Conservation (phyloP, 2,888 invertebrate species). For the Melinopterus prodromus region DNA sequence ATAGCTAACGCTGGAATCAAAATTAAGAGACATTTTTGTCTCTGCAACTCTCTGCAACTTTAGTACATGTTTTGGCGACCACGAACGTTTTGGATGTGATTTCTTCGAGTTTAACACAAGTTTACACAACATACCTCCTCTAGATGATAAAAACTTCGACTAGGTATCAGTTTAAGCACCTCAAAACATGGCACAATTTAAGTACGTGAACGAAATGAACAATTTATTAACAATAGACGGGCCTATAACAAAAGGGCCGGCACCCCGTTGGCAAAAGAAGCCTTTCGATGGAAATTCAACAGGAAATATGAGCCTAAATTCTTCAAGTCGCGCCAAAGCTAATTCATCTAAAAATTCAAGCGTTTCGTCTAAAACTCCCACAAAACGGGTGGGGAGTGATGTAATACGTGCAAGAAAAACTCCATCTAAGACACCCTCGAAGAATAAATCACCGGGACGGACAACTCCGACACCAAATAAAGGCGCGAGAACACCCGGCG, state of each 20-base stretch:
- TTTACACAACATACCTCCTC: neutral
- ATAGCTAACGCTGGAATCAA: too few species aligned
- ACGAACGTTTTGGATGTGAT: neutral
- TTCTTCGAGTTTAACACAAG: neutral
- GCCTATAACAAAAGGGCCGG: slow-evolving; percentile 78
- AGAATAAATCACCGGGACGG: slow-evolving; percentile 71
- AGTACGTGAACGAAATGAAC: slow-evolving; percentile 82
- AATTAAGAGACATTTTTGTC: too few species aligned
- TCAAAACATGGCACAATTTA: slow-evolving; percentile 76
- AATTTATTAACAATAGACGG: slow-evolving; percentile 82
- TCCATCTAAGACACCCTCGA: slow-evolving; percentile 71
- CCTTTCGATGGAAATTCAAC: slow-evolving; percentile 67
- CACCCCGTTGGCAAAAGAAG: slow-evolving; percentile 81
- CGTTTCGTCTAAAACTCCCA: slow-evolving; percentile 66
- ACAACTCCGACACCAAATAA: slow-evolving; percentile 71
- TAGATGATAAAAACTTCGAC: neutral
- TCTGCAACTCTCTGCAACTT: neutral
- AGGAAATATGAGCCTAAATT: slow-evolving; percentile 68
- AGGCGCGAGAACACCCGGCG: slow-evolving; percentile 71
- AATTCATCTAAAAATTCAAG: slow-evolving; percentile 54
- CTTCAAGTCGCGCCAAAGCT: slow-evolving; percentile 67
- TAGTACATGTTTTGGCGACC: neutral
- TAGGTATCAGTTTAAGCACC: neutral
- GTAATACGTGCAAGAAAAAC: slow-evolving; percentile 65
- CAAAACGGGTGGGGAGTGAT: slow-evolving; percentile 60